Conservation (phyloP, 2,888 invertebrate species). For the Gonocerus acuteangulatus region DNA sequence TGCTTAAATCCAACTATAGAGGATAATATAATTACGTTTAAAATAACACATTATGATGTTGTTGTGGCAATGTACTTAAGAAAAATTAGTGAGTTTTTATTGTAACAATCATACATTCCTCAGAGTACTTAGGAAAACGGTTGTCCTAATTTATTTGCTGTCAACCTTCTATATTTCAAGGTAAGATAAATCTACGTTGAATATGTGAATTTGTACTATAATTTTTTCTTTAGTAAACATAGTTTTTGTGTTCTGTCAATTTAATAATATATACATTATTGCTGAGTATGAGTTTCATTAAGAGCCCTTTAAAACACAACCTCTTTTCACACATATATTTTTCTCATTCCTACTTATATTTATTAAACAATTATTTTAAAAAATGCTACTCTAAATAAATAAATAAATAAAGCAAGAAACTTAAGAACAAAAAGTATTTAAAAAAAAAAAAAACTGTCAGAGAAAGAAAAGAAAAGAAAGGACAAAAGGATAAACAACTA, state of each 20-base stretch:
- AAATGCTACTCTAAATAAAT: not conserved
- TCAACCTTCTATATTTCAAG: slow-evolving; percentile 6
- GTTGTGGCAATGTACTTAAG: slow-evolving; percentile 20
- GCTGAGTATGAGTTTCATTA: slow-evolving; percentile 2
- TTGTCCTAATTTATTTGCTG: slow-evolving; percentile 10
- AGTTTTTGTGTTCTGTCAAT: slow-evolving; percentile 14
- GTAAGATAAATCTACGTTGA: not conserved
- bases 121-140: slow-evolving; percentile 5
- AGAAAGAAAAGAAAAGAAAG: not conserved
- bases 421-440: not conserved
- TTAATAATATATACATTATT: slow-evolving; percentile 19
- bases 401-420: not conserved
- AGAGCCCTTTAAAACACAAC: not conserved
- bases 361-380: not conserved
- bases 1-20: too few species aligned
- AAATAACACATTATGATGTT: not conserved
- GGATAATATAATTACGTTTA: too few species aligned
- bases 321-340: not conserved
- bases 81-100: slow-evolving; percentile 15
- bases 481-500: not conserved
- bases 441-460: not conserved
- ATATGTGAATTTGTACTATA: not conserved
- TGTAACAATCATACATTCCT: slow-evolving; percentile 18
- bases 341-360: not conserved
- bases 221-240: slow-evolving; percentile 6